These are phyloP conservation scores for Garra rufa DNA, from an alignment of 2,113 vertebrate species.

Conservation along the genomic window DNA sequence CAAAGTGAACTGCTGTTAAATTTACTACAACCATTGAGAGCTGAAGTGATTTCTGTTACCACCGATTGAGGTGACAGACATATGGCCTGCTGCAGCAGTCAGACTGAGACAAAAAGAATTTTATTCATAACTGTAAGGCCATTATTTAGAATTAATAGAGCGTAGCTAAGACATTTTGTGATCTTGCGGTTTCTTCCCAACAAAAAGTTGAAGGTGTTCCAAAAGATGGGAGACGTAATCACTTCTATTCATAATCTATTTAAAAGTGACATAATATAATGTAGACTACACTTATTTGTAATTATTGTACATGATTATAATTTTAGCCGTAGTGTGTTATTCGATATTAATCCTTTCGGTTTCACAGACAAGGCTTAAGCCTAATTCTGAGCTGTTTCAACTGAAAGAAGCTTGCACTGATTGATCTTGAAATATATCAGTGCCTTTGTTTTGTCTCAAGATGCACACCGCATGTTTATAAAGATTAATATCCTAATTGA, in stretches of 20 bases:
- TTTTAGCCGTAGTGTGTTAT: not conserved
- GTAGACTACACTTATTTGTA: not conserved
- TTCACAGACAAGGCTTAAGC: too few relatives aligned
- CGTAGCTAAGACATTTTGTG: not conserved
- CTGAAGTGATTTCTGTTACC: constrained; percentile 20
- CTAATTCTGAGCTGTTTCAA: too few relatives aligned
- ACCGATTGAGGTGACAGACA: constrained; percentile 5
- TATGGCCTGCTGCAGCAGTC: not conserved
- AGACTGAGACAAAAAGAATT: not conserved
- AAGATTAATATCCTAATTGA: too few relatives aligned
- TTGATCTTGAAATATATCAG: too few relatives aligned
- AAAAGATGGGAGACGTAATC: not conserved
- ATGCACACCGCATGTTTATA: too few relatives aligned
- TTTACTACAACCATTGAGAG: constrained; percentile 24
- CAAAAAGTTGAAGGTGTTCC: not conserved
- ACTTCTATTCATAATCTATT: not conserved
- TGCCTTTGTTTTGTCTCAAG: too few relatives aligned
- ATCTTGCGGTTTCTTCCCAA: not conserved
- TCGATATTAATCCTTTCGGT: too few relatives aligned
- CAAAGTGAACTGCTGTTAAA: constrained; percentile 47
- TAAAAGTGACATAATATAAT: not conserved
- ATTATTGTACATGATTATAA: too few relatives aligned
- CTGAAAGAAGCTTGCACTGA: too few relatives aligned
- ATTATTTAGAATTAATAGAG: not conserved
- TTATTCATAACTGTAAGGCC: not conserved